These are phyloP conservation scores for Craseonycteris thonglongyai DNA, from an alignment of 2,113 vertebrate genomes.

Conservation along the genomic window DNA sequence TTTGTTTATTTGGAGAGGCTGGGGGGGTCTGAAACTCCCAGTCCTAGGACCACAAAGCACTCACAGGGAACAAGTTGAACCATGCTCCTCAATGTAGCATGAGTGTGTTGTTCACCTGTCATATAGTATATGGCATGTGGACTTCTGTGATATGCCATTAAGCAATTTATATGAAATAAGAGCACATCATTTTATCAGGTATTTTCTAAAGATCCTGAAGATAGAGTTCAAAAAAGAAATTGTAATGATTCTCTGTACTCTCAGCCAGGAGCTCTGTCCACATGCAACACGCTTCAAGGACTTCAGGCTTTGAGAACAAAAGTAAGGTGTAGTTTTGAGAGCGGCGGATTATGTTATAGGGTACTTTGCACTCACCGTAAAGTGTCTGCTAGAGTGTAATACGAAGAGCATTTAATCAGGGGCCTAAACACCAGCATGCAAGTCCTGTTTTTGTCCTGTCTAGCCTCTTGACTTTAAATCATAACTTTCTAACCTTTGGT, in stretches of 20 bases:
- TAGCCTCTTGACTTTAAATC: slow-evolving; percentile 1
- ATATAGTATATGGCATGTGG: not conserved
- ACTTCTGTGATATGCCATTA: not conserved
- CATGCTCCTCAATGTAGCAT: not conserved
- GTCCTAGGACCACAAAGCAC: not conserved
- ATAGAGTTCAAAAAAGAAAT: not conserved
- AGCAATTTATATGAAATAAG: not conserved
- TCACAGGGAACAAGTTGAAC: not conserved
- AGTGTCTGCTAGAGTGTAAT: not conserved
- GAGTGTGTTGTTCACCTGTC: not conserved
- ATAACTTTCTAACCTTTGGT: not conserved
- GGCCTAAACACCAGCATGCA: not conserved
- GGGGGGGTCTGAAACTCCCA: not conserved
- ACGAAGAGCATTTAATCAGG: not conserved
- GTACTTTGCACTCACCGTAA: not conserved
- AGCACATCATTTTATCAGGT: not conserved
- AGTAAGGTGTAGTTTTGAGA: not conserved
- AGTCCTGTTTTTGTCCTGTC: not conserved
- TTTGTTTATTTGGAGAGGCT: too few species aligned
- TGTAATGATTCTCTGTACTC: not conserved
- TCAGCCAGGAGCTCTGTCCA: not conserved
- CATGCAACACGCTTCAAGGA: not conserved
- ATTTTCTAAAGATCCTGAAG: not conserved
- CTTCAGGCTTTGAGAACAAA: slow-evolving; percentile 24
- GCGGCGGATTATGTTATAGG: not conserved